Base-by-base conservation (phyloP, 2,113 vertebrate species). In the Callorhinus ursinus region DNA sequence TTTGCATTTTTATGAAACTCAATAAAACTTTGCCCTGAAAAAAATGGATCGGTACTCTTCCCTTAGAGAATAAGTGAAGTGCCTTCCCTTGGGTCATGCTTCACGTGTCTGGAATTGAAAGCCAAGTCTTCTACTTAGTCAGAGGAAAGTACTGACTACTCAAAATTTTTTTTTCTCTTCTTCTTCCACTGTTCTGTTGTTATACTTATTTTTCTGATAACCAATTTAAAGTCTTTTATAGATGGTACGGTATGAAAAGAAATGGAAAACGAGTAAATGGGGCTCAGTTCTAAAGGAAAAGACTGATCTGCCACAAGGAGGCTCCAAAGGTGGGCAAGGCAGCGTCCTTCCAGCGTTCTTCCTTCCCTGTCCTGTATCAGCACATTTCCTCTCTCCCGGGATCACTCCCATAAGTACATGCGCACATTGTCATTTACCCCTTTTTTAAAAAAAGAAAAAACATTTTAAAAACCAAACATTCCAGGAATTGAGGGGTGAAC, bases 321-420 rank as follows among this genome's bases (percentile, higher is more conserved):
- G 63, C 63, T 33, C 14, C 63, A 33, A 1, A 1, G 63, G 63
- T 7, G 63, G 31, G 63, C 15, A 8, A 16, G 31, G 31, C 28
- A 15, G 28, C 0, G 28, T 31, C 63, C 63, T 5, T 14, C 28
- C 28, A 5, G 5, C 0, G 28, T 15, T 15, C 28, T 6, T 7
- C 31, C 31, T 13, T 15, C 63, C 31, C 28, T 7, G 31, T 16
- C 31, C 31, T 7, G 14, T 16, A 16, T 33, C 63, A 33, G 63
- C 31, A 3, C 63, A 7, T 8, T 16, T 67, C 63, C 31, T 67
- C 31, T 31, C 63, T 16, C 63, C 31, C 3, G 31, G 31, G 31
- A 15, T 33, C 31, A 7, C 63, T 67, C 63, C 63, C 31, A 7
- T 0, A 67, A 67, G 18, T 33, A 33, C 6, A 16, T 8, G 15